Evolutionary conservation across 2,797 vertebrate species (phyloP).

Genomic region (Anguilla marmorata): DNA sequence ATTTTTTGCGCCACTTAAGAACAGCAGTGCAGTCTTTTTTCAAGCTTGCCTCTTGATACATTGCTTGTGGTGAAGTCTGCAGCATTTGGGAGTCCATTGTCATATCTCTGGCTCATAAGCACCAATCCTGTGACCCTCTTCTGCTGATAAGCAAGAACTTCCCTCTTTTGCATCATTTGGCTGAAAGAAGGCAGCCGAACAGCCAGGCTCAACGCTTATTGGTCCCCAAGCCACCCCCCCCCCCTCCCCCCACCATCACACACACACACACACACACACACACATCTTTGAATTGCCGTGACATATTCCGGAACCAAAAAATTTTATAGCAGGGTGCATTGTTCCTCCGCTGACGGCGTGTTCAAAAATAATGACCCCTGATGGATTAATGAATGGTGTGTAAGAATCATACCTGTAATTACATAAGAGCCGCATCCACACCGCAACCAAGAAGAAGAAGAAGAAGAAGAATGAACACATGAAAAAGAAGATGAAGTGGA

Average conservation of each 20-base stretch:
- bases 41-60: not conserved
- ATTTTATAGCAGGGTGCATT: not conserved
- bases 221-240: not conserved
- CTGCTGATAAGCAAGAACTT: not conserved
- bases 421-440: not conserved
- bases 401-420: not conserved
- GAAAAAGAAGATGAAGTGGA: not conserved
- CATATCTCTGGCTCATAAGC: constrained; percentile 24
- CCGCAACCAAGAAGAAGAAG: not conserved
- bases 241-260: not conserved
- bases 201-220: not conserved
- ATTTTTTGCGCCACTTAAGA: not conserved
- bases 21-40: not conserved
- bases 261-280: not conserved
- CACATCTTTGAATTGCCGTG: constrained; percentile 39
- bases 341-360: constrained; percentile 39
- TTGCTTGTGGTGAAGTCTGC: not conserved
- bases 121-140: not conserved
- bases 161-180: constrained; percentile 21
- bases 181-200: not conserved
- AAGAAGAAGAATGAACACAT: not conserved
- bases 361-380: not conserved
- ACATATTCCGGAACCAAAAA: not conserved
- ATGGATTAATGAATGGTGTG: not conserved
- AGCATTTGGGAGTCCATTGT: not conserved